These are phyloP conservation scores for Vanessa atalanta DNA, from an alignment of 1,140 invertebrate species.

Conservation along the genomic window DNA sequence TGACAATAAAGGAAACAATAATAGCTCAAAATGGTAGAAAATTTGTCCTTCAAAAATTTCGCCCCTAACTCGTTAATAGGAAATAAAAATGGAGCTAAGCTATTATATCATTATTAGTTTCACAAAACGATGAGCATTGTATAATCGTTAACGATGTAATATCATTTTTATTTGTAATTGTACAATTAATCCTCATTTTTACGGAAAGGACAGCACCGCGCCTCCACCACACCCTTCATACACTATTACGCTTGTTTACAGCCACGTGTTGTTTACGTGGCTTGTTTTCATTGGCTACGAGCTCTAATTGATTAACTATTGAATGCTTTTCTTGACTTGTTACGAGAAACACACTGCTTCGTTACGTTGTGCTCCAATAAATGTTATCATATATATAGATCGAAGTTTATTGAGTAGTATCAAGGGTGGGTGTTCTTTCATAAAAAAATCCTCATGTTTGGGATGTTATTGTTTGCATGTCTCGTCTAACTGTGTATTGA, in stretches of 20 bases:
- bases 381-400: background rate
- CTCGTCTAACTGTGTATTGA: too few species aligned
- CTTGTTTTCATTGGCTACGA: conserved; percentile 32
- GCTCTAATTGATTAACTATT: conserved; percentile 33
- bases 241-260: conserved; percentile 33
- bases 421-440: background rate
- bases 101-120: background rate
- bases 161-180: conserved; percentile 34
- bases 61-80: too few species aligned
- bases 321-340: conserved; percentile 10
- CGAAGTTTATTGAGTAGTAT: too few species aligned
- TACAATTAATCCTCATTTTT: conserved; percentile 34
- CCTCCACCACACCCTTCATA: conserved; percentile 29
- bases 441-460: too few species aligned
- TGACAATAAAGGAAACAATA: too few species aligned
- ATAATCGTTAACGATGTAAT: conserved; percentile 10
- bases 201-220: conserved; percentile 30
- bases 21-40: too few species aligned
- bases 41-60: too few species aligned
- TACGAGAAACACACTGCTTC: background rate
- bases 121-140: background rate
- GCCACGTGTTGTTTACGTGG: conserved; percentile 33
- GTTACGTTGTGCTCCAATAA: background rate
- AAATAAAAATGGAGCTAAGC: background rate
- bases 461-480: too few species aligned